Evolutionary conservation across 1,140 invertebrate species (phyloP).

Genomic region (Eciton burchellii): DNA sequence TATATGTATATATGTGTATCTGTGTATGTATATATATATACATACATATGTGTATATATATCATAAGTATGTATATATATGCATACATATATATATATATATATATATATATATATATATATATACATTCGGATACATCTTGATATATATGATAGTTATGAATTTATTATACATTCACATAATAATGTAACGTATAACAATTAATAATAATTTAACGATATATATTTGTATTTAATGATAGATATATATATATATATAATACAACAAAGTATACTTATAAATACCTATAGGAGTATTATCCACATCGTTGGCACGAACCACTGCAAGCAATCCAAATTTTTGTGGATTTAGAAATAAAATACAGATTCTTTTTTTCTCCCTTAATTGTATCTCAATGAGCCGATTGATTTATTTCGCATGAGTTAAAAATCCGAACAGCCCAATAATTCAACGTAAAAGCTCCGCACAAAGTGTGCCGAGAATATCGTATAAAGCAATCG

Average conservation of each 20-base stretch:
- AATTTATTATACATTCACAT: conserved; percentile 71
- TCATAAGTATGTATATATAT: no score
- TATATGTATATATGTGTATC: no score
- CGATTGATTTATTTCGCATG: not conserved
- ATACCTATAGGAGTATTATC: conserved; percentile 54
- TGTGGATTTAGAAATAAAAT: conserved; percentile 55
- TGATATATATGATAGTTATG: conserved; percentile 57
- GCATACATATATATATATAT: no score
- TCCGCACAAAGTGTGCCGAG: conserved; percentile 20
- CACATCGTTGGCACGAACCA: conserved; percentile 53
- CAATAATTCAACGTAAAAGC: conserved; percentile 2
- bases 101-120: no score
- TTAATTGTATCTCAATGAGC: not conserved
- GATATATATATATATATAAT: conserved; percentile 70
- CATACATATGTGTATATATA: no score
- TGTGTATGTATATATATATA: no score
- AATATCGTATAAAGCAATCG: not conserved
- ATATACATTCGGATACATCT: no score
- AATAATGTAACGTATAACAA: conserved; percentile 64
- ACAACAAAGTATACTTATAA: conserved; percentile 68
- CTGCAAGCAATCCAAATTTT: conserved; percentile 41
- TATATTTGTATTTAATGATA: conserved; percentile 70
- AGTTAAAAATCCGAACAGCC: conserved; percentile 26
- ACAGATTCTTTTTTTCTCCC: not conserved
- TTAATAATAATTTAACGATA: conserved; percentile 72